phyloP scores from a whole-genome alignment of 2,797 vertebrate species.

The Melanotaenia trifasciata region DNA sequence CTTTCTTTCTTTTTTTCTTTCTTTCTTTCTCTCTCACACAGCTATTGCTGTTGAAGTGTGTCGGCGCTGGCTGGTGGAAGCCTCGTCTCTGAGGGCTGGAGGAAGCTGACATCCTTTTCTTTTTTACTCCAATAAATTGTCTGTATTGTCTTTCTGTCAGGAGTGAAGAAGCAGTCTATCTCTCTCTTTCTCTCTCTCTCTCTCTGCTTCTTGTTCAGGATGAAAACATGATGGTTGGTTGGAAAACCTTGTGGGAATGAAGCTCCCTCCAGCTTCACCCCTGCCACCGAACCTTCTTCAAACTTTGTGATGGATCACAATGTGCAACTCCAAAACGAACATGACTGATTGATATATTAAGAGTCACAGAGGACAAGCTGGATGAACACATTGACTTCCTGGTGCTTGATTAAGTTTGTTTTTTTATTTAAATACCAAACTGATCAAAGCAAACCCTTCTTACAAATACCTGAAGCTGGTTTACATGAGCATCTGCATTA shows the following conservation, averaged over 20 bases:
- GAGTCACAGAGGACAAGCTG: no score
- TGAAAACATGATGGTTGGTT: constrained; percentile 52
- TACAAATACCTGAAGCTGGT: no score
- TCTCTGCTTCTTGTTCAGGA: constrained; percentile 35
- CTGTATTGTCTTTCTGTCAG: constrained; percentile 35
- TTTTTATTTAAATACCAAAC: no score
- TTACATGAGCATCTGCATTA: no score
- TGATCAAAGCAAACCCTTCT: no score
- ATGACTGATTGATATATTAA: neutral
- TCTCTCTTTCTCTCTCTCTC: constrained; percentile 10
- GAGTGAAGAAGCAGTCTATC: constrained; percentile 38
- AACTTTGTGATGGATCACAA: constrained; percentile 3
- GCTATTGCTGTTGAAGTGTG: constrained; percentile 52
- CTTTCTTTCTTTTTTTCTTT: neutral
- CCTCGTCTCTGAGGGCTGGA: constrained; percentile 53
- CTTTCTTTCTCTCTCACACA: constrained; percentile 9
- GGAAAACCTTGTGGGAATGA: constrained; percentile 36
- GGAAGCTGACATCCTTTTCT: constrained; percentile 53
- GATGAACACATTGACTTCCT: no score
- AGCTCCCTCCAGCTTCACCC: constrained; percentile 20
- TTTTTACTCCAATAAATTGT: constrained; percentile 53
- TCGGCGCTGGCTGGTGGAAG: constrained; percentile 23
- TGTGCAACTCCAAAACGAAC: neutral
- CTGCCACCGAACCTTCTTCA: neutral
- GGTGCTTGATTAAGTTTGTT: no score